phyloP scores from a whole-genome alignment of 2,888 invertebrate genomes.

The Melanophora roralis region DNA sequence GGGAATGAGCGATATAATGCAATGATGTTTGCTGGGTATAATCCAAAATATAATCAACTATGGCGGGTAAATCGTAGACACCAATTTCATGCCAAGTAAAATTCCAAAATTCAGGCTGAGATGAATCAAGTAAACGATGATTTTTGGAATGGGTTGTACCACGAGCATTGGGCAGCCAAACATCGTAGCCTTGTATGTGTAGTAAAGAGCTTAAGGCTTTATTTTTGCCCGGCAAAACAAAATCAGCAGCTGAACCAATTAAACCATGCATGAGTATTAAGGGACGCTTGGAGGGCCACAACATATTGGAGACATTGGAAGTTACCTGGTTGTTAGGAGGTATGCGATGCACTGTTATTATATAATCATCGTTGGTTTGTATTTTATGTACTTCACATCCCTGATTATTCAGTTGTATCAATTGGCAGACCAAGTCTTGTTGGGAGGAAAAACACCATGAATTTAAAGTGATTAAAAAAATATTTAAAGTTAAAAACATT shows the following conservation, averaged over 20 bases:
- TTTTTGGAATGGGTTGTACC: conserved; percentile 72
- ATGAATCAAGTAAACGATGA: conserved; percentile 67
- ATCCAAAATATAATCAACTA: conserved; percentile 70
- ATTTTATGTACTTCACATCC: conserved; percentile 70
- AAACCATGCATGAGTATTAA: conserved; percentile 74
- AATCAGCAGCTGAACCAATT: conserved; percentile 73
- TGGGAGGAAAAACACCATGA: neutral
- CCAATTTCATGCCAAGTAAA: conserved; percentile 76
- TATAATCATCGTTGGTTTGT: conserved; percentile 72
- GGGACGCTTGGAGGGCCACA: conserved; percentile 44
- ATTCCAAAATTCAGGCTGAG: conserved; percentile 71
- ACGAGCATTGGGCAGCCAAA: conserved; percentile 74
- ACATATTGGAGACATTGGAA: neutral
- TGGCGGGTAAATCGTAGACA: conserved; percentile 71
- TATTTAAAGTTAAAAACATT: neutral
- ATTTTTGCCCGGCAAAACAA: conserved; percentile 68
- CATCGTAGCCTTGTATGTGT: conserved; percentile 72
- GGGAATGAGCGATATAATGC: conserved; percentile 74
- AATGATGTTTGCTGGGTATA: conserved; percentile 68
- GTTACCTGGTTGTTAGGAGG: conserved; percentile 59
- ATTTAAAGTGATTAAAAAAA: neutral
- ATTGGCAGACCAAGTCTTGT: conserved; percentile 69
- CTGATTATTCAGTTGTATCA: conserved; percentile 67
- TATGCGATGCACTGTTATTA: conserved; percentile 71
- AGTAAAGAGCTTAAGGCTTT: conserved; percentile 69